Evolutionary conservation across 1,140 invertebrate species (phyloP).

Genomic region (Asobara japonica): DNA sequence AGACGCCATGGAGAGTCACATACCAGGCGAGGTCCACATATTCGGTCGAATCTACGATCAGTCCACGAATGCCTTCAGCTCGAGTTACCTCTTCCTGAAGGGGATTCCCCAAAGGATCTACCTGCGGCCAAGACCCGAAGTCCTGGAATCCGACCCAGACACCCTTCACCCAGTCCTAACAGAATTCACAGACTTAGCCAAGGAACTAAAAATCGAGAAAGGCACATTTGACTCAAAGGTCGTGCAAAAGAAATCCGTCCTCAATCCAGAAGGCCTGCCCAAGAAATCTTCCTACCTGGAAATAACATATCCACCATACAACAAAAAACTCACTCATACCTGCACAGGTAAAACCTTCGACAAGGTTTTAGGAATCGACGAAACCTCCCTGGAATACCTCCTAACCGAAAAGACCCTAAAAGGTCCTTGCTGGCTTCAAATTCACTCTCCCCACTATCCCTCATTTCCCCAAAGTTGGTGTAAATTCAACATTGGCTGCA

Average conservation of each 20-base stretch:
- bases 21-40: conserved; percentile 83
- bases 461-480: conserved; percentile 90
- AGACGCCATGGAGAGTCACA: background rate
- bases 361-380: conserved; percentile 88
- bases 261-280: conserved; percentile 84
- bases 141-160: conserved; percentile 73
- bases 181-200: conserved; percentile 83
- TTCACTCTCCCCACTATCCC: too few relatives aligned
- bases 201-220: conserved; percentile 75
- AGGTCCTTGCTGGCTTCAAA: conserved; percentile 94
- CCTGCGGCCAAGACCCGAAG: conserved; percentile 80
- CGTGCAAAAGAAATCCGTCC: conserved; percentile 86
- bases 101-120: conserved; percentile 88
- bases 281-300: conserved; percentile 89
- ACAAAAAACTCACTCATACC: conserved; percentile 43
- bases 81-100: conserved; percentile 89
- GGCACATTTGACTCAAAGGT: conserved; percentile 80
- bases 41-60: conserved; percentile 91
- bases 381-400: conserved; percentile 90
- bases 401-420: conserved; percentile 91
- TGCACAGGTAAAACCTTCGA: conserved; percentile 46
- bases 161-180: conserved; percentile 83
- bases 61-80: conserved; percentile 76
- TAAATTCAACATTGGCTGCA: conserved; percentile 79
- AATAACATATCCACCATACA: conserved; percentile 67